phyloP scores from a whole-genome alignment of 2,888 invertebrate species.

The Orthonychiurus folsomi region DNA sequence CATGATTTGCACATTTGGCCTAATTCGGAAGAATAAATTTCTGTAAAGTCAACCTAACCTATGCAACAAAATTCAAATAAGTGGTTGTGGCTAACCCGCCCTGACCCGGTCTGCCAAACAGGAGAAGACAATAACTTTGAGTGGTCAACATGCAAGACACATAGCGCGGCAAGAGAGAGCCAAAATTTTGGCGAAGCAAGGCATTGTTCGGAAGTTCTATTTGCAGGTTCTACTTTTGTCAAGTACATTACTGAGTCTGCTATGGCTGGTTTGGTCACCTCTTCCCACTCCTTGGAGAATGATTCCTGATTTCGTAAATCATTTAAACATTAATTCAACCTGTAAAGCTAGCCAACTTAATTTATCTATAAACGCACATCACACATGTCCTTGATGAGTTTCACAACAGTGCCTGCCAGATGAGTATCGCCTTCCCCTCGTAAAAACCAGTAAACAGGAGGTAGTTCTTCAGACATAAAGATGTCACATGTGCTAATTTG shows the following conservation, averaged over 20 bases:
- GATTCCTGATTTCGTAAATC: slow-evolving; percentile 61
- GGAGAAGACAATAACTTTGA: slow-evolving; percentile 71
- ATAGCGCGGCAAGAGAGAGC: slow-evolving; percentile 85
- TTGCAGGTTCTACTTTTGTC: slow-evolving; percentile 67
- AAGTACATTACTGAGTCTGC: slow-evolving; percentile 76
- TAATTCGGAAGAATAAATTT: slow-evolving; percentile 46
- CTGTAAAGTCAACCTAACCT: too few species aligned
- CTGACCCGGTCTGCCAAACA: slow-evolving; percentile 61
- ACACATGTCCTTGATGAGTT: slow-evolving; percentile 82
- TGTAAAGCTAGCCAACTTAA: neutral
- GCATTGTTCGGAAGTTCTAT: slow-evolving; percentile 64
- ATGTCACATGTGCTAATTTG: slow-evolving; percentile 37
- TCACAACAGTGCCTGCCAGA: slow-evolving; percentile 78
- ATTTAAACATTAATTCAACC: slow-evolving; percentile 9
- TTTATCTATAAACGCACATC: slow-evolving; percentile 54
- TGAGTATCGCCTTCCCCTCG: slow-evolving; percentile 73
- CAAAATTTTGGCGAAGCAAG: slow-evolving; percentile 76
- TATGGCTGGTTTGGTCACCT: slow-evolving; percentile 76
- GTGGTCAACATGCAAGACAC: slow-evolving; percentile 84
- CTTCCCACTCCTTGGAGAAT: slow-evolving; percentile 74
- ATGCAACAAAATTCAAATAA: too few species aligned
- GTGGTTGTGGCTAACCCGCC: slow-evolving; percentile 41
- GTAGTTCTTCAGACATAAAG: slow-evolving; percentile 34
- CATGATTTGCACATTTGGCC: slow-evolving; percentile 89
- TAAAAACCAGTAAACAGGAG: slow-evolving; percentile 63